Base-by-base conservation (phyloP, 2,113 vertebrate genomes). In the Orthonyx spaldingii region DNA sequence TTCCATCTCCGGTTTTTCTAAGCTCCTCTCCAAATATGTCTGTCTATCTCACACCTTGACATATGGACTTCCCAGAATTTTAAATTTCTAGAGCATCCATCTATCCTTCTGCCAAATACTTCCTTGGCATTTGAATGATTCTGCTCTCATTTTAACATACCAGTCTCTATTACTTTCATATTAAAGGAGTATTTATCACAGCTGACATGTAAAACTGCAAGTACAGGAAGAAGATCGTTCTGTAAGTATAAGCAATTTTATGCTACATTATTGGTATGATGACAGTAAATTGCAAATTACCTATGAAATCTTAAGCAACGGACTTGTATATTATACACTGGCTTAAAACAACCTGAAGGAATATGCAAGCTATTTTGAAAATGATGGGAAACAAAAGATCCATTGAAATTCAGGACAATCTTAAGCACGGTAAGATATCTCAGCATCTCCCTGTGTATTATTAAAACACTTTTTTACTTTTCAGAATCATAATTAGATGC, bases 81-180 rank as follows among this genome's bases (percentile, higher is more conserved):
- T 39, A 23, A 21, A 5, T 66, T 96, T 97, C 92, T 89, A 71
- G 61, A 88, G 80, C 64, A 96, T 87, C 87, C 70, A 70, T 76
- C 59, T 87, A 49, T 87, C 90, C 52, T 75, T 80, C 59, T 72
- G 63, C 59, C 78, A 95, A 79, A 83, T 26, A 37, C 27, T 94
- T 70, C 79, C 72, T 64, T 39, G 50, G 21, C 44, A 85, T 80
- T 57, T 81, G n/a, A 70, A 39, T 80, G 53, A 79, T 71, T 84
- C 37, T 2, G 2, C 56, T 78, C 27, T 39, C 60, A 47, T 61
- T 87, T 91, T 33, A 69, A 76, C 20, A 61, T 32, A 41, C 2
- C 14, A 13, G 18, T 37, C 60, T 82, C 47, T 32, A 61, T 30
- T 79, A n/a, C 15, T 87, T 92, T 46, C 41, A 59, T 35, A 53